Conservation (phyloP, 2,888 invertebrate species). For the Muscina levida region DNA sequence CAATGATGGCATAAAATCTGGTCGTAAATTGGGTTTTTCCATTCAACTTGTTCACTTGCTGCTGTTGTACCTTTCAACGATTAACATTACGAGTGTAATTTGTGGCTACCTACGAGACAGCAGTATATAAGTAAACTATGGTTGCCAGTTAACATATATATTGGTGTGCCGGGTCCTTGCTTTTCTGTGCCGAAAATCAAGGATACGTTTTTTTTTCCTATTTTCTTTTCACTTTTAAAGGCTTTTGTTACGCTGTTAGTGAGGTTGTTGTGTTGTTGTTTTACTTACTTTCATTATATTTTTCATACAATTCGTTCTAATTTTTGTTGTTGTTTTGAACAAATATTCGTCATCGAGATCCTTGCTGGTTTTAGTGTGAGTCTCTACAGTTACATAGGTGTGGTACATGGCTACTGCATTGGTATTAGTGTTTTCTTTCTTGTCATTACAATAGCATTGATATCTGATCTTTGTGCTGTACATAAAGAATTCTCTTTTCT, state of each 20-base stretch:
- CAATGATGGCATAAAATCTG: conserved; percentile 1
- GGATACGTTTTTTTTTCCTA: conserved; percentile 12
- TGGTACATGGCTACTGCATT: not conserved
- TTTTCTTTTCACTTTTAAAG: conserved; percentile 20
- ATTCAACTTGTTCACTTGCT: conserved; percentile 46
- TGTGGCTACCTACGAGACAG: conserved; percentile 2
- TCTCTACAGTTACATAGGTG: no score
- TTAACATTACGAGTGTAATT: conserved; percentile 31
- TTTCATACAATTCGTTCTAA: conserved; percentile 31
- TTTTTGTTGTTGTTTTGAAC: conserved; percentile 11
- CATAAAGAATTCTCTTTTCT: conserved; percentile 33
- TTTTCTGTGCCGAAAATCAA: conserved; percentile 34
- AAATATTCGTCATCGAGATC: no score
- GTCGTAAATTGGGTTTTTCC: conserved; percentile 42
- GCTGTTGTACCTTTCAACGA: conserved; percentile 27
- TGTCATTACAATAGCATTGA: conserved; percentile 54
- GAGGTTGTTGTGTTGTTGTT: conserved; percentile 1
- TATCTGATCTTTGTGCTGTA: conserved; percentile 54
- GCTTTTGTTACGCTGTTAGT: conserved; percentile 26
- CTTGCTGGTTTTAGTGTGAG: no score
- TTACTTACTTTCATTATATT: conserved; percentile 56
- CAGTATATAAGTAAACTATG: conserved; percentile 11
- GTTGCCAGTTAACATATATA: not conserved
- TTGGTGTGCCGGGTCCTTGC: no score
- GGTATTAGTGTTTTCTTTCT: conserved; percentile 35